Percentiles rank a stretch among this genome's conserved stretches.
phyloP scores from a whole-genome alignment of 2,888 invertebrate species.

The Oligia fasciuncula region DNA sequence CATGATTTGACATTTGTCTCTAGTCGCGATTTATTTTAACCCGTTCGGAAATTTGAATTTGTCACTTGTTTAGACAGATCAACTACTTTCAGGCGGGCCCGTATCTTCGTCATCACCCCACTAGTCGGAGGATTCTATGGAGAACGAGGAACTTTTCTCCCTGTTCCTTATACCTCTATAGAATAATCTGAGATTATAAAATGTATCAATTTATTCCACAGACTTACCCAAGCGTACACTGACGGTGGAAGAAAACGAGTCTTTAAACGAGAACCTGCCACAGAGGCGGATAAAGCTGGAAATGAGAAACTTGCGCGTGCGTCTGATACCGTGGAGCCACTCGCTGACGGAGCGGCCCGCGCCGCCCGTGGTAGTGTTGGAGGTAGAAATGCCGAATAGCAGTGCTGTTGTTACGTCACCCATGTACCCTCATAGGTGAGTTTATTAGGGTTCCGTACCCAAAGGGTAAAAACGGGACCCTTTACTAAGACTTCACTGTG shows the following conservation, averaged over 20 bases:
- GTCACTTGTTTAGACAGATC: no score
- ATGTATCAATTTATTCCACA: conserved; percentile 47
- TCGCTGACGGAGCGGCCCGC: conserved; percentile 62
- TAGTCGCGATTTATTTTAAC: no score
- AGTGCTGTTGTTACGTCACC: conserved; percentile 71
- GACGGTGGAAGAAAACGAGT: conserved; percentile 84
- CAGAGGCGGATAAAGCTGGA: conserved; percentile 73
- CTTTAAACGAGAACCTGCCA: conserved; percentile 80
- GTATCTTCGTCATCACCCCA: no score
- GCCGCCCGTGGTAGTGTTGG: conserved; percentile 67
- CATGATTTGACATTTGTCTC: no score
- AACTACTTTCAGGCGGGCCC: no score
- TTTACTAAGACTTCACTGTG: no score
- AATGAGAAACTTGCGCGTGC: conserved; percentile 68
- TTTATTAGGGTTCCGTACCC: not conserved
- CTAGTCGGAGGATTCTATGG: not conserved
- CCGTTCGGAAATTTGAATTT: no score
- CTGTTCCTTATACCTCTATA: not conserved
- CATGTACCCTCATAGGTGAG: conserved; percentile 82
- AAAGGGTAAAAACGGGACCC: no score
- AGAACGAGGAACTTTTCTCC: not conserved
- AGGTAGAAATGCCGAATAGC: conserved; percentile 71
- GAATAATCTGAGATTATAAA: not conserved
- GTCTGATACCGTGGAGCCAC: conserved; percentile 78
- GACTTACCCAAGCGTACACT: conserved; percentile 75